Evolutionary conservation across 2,797 vertebrate species (phyloP), one percentile per base, ranked within the genome.

Genomic region (Sternotherus odoratus): DNA sequence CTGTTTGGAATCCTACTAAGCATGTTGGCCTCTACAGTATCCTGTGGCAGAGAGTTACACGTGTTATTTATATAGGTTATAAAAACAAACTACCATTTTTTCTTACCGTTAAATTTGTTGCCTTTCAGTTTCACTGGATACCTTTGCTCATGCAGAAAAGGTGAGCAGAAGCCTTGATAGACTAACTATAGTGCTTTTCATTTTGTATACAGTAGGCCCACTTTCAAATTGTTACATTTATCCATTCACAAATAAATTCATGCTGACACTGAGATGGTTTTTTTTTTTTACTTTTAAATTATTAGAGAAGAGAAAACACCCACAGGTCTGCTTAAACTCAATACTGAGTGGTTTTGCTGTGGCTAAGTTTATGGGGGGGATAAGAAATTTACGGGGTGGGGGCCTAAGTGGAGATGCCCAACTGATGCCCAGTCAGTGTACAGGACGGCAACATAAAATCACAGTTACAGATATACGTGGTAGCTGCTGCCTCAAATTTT

Each of bases 51-150:
- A 88, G 84, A 95, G 88, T 95, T 95, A 84, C 90, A 96, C 95
- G 94, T 95, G 86, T 91, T 96, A 96, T 96, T 97, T 97, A 96
- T 95, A 95, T 97, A 96, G 96, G 95, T 94, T 97, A 88, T 33
- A 95, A 94, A 96, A 96, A 66, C 19, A 66, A 66, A 36, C 63
- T 36, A 66, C 19, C 21, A 66, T 10, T 97, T 97, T 97, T 96
- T 96, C 86, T 87, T 95, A 30, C 21, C n/a, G 72, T 95, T 96
- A 90, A 96, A 97, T 77, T 92, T 91, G 87, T 90, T 96, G 92
- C 83, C 88, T 89, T 77, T 96, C 95, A 95, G 93, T 95, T 88
- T 96, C 93, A 96, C 95, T 97, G 96, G 95, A 93, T 95, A 94
- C 83, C 93, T 88, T 93, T 95, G 90, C 95, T 79, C 91, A 95